Evolutionary conservation across 2,113 vertebrate genomes (phyloP), one percentile per base, ranked within the genome.

Genomic region (Eleginops maclovinus): DNA sequence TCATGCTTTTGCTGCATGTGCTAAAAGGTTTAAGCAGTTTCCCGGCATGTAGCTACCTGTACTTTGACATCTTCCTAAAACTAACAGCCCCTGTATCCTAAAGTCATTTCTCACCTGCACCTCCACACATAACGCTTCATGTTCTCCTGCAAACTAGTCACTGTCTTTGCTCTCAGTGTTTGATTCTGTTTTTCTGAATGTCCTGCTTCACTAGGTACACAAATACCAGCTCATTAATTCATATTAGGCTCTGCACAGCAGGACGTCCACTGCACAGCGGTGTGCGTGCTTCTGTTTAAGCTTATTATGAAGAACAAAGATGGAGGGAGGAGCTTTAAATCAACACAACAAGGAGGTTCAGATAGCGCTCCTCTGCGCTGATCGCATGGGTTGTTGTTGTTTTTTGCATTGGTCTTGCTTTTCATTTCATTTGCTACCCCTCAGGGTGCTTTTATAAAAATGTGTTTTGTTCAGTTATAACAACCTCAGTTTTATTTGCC

Each of bases 151-250:
- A 64, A 74, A 74, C 19, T 40, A 55, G 66, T 59, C 2, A 0
- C 28, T 63, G 58, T 1, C 9, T 31, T 19, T 47, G 53, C 40
- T 41, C 2, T 6, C 21, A 0, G 21, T 26, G 31, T 36, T 36
- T 54, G 49, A 71, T 70, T 58, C 24, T 36, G 36, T 63, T 75
- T 67, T 46, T 84, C 21, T 46, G 6, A 61, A 40, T 26, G 16
- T 81, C 36, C 80, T 2, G 9, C 44, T 54, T 72, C 75, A 81
- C 67, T 62, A 83, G 70, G 24, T 53, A 3, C 16, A 75, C 49
- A 17, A 7, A 61, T 50, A 41, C n/a, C 31, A 17, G 17, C 72
- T 79, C 72, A 85, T 75, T 87, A 79, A 80, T 82, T 88, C 82
- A 82, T 47, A 72, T 76, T 62, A 80, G 28, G 9, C 50, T 13